Base-by-base conservation (phyloP, 2,888 invertebrate species). In the Mellilla xanthometata region DNA sequence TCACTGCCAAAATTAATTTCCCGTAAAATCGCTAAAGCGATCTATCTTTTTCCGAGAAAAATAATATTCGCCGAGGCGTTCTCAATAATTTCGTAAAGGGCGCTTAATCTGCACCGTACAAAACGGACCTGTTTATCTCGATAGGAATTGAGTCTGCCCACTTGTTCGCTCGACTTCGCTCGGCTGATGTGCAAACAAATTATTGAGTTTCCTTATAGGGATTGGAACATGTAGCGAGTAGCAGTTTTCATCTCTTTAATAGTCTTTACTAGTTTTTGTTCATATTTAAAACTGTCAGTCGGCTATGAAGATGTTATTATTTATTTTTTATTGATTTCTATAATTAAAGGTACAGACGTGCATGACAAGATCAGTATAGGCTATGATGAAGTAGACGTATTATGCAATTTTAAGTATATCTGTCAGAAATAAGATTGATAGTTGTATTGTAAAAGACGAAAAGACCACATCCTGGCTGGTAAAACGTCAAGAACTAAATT, bases 1-100 rank as follows among this genome's bases (percentile, higher is more conserved):
- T 85, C 78, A 79, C 78, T 79, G 76, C 79, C 81, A 77, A 83
- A 86, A 86, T 86, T 85, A 86, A 86, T 86, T 85, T 81, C 68
- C 77, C 79, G 80, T 82, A 84, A 85, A 86, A 87, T 85, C 82
- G 80, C 76, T 75, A 73, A 75, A 82, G 71, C 80, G 80, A 87
- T 88, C 83, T 82, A 83, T 84, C 79, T 82, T 77, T 74, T 85
- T 81, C 80, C 62, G 66, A 79, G 82, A 85, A 84, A 82, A 81
- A 81, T 79, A 83, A 84, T 81, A 78, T 80, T 71, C 76, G 55
- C 48, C 54, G 65, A 68, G 60, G 60, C 65, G 67, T 58, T 67
- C 68, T 73, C 71, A 69, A 78, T 81, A 77, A 76, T 79, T 81
- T 73, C 55, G 68, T 58, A 72, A 62, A 63, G 69, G 64, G 72